Evolutionary conservation across 2,888 invertebrate genomes (phyloP), one percentile per base, ranked within the genome.

Genomic region (Sussaba pulchella): DNA sequence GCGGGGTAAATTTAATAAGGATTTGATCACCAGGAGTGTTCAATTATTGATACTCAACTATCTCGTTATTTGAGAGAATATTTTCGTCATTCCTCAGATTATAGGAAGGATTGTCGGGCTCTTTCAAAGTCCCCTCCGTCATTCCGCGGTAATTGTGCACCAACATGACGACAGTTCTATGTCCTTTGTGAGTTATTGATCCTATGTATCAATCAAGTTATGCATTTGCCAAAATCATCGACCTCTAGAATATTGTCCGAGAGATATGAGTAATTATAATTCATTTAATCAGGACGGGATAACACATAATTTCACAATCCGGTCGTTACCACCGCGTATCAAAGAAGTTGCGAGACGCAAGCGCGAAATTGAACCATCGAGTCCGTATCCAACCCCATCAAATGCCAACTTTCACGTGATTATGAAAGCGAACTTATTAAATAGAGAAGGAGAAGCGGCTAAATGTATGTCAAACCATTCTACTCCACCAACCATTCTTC

Each of bases 281-380:
- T 21, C 17, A 17, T 12, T 12, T 41, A 6, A 21, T n/a, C 41
- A 61, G 61, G n/a, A 41, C 9, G 61, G 61, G 1, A n/a, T 41
- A 17, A 24, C 41, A 8, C 17, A 61, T 5, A 41, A n/a, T 2
- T 10, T 41, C n/a, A 41, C 21, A 21, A n/a, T 61, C 21, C 41
- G 21, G 4, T 21, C 61, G 10, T 24, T 61, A 21, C 61, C 61
- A 31, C n/a, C 19, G 17, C 61, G 41, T n/a, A n/a, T 61, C 2
- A 19, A 3, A 1, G 14, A 24, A 14, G 6, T 1, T 6, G 14
- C n/a, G n/a, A 19, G 24, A 21, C 12, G 1, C 0, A 61, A n/a
- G n/a, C 39, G 24, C 4, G 21, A 41, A 10, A 8, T 6, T n/a
- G 24, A 41, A 41, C 1, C 1, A 3, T 21, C 21, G 12, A 12